Evolutionary conservation across 2,888 invertebrate genomes (phyloP).

Genomic region (Achlya flavicornis): DNA sequence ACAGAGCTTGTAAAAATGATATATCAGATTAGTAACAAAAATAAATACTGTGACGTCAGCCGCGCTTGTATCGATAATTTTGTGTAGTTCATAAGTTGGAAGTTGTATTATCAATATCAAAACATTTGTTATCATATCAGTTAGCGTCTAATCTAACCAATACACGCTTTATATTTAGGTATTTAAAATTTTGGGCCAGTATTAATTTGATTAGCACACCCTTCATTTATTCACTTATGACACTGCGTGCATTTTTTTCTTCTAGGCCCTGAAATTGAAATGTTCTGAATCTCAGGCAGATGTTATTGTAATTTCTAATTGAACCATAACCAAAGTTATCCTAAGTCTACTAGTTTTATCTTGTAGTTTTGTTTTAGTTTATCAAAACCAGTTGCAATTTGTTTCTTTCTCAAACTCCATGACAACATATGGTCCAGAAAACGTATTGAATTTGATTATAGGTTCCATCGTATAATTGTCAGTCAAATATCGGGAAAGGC

Average conservation of each 20-base stretch:
- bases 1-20: slow-evolving; percentile 22
- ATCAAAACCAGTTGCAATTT: no score
- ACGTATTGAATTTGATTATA: neutral
- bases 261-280: no score
- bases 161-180: neutral
- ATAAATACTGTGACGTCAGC: slow-evolving; percentile 46
- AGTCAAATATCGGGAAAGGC: slow-evolving; percentile 34
- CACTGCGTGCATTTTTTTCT: no score
- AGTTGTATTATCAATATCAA: slow-evolving; percentile 35
- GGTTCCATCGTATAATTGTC: slow-evolving; percentile 43
- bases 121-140: slow-evolving; percentile 19
- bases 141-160: neutral
- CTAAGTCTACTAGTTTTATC: no score
- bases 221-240: neutral
- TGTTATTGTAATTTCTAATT: no score
- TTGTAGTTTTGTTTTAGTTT: no score
- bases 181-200: neutral
- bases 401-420: no score
- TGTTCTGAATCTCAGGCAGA: no score
- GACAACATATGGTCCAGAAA: no score
- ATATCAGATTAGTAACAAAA: slow-evolving; percentile 35
- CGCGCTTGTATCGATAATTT: slow-evolving; percentile 35
- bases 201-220: slow-evolving; percentile 4
- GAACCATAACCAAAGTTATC: no score
- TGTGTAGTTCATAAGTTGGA: slow-evolving; percentile 32